Evolutionary conservation across 1,140 invertebrate species (phyloP), one percentile per base, ranked within the genome.

Genomic region (Dendroctonus ponderosae): DNA sequence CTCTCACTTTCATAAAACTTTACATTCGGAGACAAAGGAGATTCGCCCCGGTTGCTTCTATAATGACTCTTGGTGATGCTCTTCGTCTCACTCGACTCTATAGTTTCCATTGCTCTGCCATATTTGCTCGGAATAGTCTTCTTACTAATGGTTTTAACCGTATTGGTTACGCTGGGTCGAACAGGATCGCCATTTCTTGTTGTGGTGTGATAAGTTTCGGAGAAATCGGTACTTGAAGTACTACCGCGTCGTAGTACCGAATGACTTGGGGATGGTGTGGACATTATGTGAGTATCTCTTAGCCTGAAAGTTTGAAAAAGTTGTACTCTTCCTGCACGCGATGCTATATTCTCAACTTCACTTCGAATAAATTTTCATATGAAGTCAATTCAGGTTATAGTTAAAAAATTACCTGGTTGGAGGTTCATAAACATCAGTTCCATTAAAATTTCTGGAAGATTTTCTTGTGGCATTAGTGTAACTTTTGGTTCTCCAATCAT

Each of bases 31-130:
- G 52, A 26, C 26, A 26, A 2, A 79, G 79, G 43, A 26, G 66
- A 50, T 44, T 63, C 63, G 7, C 42, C 42, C 11, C 41, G 42
- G 39, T 79, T 81, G 41, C 79, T 80, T 57, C 83, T 81, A 70
- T 83, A 84, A 56, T 83, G 80, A 69, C 85, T 87, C 68, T 85
- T 87, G 6, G 86, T 88, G 38, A 88, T 81, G 3, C 85, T 87
- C 74, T 86, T 87, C 3, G 84, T 85, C 77, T 89, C 87, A 39
- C 82, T 85, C 4, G 86, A 87, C 70, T 89, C 84, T 46, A 89
- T 85, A 52, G 86, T 85, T 73, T 88, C 86, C 14, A 74, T 15
- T 8, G 77, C 74, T 40, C 84, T 78, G 2, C 87, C 87, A 71
- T 86, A 82, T 67, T 81, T 83, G 0, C 82, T 80, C 5, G 87